These are phyloP conservation scores for Caretta caretta DNA, from an alignment of 2,113 vertebrate genomes.

Conservation along the genomic window DNA sequence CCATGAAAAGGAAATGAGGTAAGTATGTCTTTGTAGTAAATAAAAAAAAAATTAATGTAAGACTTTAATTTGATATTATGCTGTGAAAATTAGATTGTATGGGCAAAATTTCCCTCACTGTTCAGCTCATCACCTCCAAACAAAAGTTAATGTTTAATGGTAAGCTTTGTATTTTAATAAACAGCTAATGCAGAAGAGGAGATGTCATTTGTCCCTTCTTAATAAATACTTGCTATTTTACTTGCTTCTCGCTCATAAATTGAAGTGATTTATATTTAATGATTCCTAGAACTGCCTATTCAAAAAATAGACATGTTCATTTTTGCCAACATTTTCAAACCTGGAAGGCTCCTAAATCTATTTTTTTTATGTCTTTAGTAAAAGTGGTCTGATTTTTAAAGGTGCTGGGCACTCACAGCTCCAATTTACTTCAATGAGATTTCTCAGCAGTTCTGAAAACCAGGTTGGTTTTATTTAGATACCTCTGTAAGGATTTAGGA, in stretches of 20 bases:
- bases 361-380: background rate
- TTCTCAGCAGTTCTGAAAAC: background rate
- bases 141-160: background rate
- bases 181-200: background rate
- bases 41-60: background rate
- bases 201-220: background rate
- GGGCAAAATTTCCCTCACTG: background rate
- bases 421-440: background rate
- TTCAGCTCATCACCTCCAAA: background rate
- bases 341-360: background rate
- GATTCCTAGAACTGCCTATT: background rate
- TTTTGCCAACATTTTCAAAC: background rate
- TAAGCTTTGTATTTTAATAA: background rate
- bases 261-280: background rate
- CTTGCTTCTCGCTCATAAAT: background rate
- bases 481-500: background rate
- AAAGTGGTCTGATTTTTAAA: rapidly evolving
- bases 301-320: background rate
- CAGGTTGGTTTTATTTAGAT: background rate
- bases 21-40: conserved; percentile 30
- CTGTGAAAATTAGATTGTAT: background rate
- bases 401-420: background rate
- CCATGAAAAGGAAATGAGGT: conserved; percentile 94
- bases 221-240: background rate
- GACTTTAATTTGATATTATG: background rate